Evolutionary conservation across 2,797 vertebrate species (phyloP), one percentile per base, ranked within the genome.

Genomic region (Serranus cabrilla): DNA sequence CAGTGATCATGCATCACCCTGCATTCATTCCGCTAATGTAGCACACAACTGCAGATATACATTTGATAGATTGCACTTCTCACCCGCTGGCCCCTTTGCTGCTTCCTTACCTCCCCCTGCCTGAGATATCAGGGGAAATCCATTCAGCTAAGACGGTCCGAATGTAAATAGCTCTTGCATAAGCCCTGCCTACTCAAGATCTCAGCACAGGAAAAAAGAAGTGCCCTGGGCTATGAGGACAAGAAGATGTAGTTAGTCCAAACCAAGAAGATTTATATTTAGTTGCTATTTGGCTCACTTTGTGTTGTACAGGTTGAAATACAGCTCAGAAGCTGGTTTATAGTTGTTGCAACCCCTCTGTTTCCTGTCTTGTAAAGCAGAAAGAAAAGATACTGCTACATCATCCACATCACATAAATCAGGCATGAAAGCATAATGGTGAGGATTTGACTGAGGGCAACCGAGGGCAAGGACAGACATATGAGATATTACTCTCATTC

Each of bases 371-470:
- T 77, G 57, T 82, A 79, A 76, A 81, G 76, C 61, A 40, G 62
- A 59, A 43, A 74, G 52, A 79, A 88, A 84, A 80, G 67, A 80
- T 83, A 75, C 60, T 50, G 74, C 79, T 60, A 63, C 81, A 85
- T 84, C 78, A 58, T 10, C 71, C 54, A 42, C 79, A 78, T 89
- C 84, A 82, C 87, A 92, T 91, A 88, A 91, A 90, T 91, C 88
- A 88, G 81, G 25, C 70, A 71, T 82, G 81, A 91, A 85, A 87
- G 71, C 80, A 86, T 89, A 85, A 92, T 83, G 64, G 89, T 70
- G 73, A 86, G 83, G 83, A 89, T 86, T 85, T 91, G 88, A 91
- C 88, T 83, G 83, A 90, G 89, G 88, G 83, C 82, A 91, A 91
- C 77, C 51, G 10, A 74, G 87, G 78, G 87, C 81, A 86, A 86